A percentile compares a stretch with the other conserved stretches of the same genome.
Evolutionary conservation across 2,797 vertebrate species (phyloP).

Genomic region (Lepilemur septentrionalis): DNA sequence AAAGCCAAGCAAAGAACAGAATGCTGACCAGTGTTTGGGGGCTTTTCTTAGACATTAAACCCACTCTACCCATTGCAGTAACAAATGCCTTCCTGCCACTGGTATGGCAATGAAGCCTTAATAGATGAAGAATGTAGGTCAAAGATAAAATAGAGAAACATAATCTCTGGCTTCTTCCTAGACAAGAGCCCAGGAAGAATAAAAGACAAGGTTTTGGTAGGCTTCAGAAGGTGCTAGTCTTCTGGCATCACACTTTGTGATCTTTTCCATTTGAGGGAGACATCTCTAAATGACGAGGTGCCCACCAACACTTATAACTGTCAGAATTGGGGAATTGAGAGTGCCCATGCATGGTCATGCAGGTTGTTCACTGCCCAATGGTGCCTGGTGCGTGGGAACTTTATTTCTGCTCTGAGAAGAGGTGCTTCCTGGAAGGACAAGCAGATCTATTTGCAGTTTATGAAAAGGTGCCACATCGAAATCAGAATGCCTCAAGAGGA

Average conservation of each 20-base stretch:
- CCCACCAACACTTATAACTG: background rate
- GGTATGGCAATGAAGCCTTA: background rate
- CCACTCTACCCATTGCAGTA: background rate
- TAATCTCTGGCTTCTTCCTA: constrained; percentile 48
- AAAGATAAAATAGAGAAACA: constrained; percentile 59
- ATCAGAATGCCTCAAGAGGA: background rate
- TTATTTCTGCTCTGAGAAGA: background rate
- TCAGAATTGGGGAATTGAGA: background rate
- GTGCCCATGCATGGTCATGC: background rate
- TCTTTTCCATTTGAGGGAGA: background rate
- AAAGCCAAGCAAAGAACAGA: background rate
- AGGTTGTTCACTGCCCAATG: background rate
- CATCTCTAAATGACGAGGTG: background rate
- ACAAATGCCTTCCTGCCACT: background rate
- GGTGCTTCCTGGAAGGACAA: background rate
- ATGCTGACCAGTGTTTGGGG: background rate
- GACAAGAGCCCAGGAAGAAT: background rate
- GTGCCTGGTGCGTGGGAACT: background rate
- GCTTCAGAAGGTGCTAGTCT: background rate
- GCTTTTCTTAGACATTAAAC: background rate
- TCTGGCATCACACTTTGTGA: background rate
- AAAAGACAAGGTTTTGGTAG: constrained; percentile 9
- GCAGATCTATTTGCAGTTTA: background rate
- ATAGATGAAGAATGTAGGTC: constrained; percentile 15
- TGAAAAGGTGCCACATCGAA: background rate